Conservation (phyloP, 2,113 vertebrate species). For the Danionella cerebrum region DNA sequence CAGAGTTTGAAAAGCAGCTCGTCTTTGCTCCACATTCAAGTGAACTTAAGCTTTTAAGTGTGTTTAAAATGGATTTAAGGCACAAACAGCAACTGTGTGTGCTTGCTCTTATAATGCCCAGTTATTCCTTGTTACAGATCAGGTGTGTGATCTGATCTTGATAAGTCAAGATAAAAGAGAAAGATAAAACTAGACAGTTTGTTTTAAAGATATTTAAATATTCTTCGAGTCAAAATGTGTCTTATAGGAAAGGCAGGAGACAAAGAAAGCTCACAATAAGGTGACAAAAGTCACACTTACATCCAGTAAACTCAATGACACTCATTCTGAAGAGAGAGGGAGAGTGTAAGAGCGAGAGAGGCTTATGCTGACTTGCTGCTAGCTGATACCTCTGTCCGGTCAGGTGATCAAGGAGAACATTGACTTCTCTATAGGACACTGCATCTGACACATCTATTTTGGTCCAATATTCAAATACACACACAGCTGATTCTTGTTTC, state of each 20-base stretch:
- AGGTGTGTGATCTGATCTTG: too few relatives aligned
- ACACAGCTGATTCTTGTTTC: background rate
- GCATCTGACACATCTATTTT: too few relatives aligned
- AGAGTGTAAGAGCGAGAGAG: background rate
- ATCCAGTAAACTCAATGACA: background rate
- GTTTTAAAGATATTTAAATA: too few relatives aligned
- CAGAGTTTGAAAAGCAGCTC: background rate
- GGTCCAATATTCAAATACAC: background rate
- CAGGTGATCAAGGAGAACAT: background rate
- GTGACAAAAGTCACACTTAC: background rate
- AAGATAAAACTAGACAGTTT: too few relatives aligned
- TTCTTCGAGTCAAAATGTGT: too few relatives aligned
- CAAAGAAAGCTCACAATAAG: background rate
- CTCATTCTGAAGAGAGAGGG: too few relatives aligned
- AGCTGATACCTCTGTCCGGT: background rate
- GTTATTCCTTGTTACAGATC: too few relatives aligned
- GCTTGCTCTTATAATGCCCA: too few relatives aligned
- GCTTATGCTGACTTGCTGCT: conserved; percentile 9
- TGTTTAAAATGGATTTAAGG: background rate
- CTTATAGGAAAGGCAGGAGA: too few relatives aligned
- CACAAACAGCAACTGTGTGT: too few relatives aligned
- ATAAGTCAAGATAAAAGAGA: too few relatives aligned
- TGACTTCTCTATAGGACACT: background rate
- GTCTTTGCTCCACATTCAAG: background rate
- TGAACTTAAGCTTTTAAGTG: background rate